Evolutionary conservation across 2,888 invertebrate species (phyloP), one percentile per base, ranked within the genome.

Genomic region (Steinernema carpocapsae): DNA sequence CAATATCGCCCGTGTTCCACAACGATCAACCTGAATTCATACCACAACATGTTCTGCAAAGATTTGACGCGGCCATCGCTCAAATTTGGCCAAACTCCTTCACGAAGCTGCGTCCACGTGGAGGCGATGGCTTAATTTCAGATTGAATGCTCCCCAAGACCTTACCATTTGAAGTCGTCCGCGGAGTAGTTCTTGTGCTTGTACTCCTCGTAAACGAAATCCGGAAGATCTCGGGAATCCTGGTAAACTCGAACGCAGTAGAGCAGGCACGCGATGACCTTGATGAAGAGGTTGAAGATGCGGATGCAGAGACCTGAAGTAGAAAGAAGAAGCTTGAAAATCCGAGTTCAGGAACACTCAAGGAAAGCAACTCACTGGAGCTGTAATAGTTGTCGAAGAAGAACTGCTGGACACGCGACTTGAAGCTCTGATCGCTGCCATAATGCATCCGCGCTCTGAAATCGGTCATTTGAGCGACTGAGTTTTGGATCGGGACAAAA

Each of bases 301-400:
- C 97, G 93, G 90, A 97, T 96, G 89, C 96, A 93, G 90, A 97
- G 92, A 92, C 96, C 96, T 95, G 91, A 77, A 82, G 70, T 10
- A 37, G 10, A n/a, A n/a, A n/a, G n/a, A n/a, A n/a, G n/a, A n/a
- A n/a, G n/a, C n/a, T n/a, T n/a, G n/a, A n/a, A n/a, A n/a, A n/a
- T n/a, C n/a, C n/a, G n/a, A n/a, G n/a, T n/a, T n/a, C n/a, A n/a
- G n/a, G n/a, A n/a, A n/a, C n/a, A n/a, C n/a, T n/a, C n/a, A n/a
- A 14, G 4, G 17, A 14, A 32, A 19, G 14, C 19, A 26, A 94
- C 95, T 95, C 91, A 97, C 97, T 97, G 90, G 96, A 96, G 91
- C 95, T 92, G 91, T 97, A 96, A 91, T n/a, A n/a, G n/a, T 97
- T 97, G 91, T 97, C 97, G 90, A 97, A 94, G 91, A 97, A 97